phyloP scores from a whole-genome alignment of 1,140 invertebrate species.

The Drosophila grimshawi region DNA sequence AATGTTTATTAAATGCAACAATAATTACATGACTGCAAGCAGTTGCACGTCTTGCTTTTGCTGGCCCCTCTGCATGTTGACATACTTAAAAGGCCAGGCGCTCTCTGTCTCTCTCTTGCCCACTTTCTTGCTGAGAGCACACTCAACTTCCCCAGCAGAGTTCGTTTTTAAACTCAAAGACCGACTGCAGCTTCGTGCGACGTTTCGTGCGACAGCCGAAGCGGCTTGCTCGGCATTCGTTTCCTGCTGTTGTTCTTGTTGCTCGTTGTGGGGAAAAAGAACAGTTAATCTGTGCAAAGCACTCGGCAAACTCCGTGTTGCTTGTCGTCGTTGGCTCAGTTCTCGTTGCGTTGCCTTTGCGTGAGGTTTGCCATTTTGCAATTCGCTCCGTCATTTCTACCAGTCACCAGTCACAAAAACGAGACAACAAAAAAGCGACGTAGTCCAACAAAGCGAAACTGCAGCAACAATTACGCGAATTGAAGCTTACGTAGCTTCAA shows the following conservation, averaged over 20 bases:
- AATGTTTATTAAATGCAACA: no score
- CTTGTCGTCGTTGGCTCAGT: constrained; percentile 54
- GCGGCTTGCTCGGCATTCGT: constrained; percentile 1
- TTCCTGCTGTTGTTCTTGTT: neutral
- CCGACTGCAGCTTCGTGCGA: neutral
- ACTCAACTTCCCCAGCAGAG: no score
- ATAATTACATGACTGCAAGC: no score
- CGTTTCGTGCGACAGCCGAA: neutral
- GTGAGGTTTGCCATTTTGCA: constrained; percentile 58
- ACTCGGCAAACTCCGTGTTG: constrained; percentile 28
- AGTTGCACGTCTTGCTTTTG: neutral
- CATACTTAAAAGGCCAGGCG: neutral
- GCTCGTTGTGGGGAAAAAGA: constrained; percentile 12
- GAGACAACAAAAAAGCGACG: constrained; percentile 24
- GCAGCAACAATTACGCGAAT: constrained; percentile 45
- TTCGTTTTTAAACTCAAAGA: no score
- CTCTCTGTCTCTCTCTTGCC: neutral
- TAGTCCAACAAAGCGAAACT: constrained; percentile 21
- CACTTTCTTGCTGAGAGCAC: no score
- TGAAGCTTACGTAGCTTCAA: constrained; percentile 27
- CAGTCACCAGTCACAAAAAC: constrained; percentile 12
- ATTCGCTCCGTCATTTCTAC: constrained; percentile 20
- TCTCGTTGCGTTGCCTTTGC: constrained; percentile 75
- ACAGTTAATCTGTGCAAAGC: constrained; percentile 51
- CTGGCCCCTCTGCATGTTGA: neutral